Conservation (phyloP, 2,113 vertebrate genomes). For the Cairina moschata region DNA sequence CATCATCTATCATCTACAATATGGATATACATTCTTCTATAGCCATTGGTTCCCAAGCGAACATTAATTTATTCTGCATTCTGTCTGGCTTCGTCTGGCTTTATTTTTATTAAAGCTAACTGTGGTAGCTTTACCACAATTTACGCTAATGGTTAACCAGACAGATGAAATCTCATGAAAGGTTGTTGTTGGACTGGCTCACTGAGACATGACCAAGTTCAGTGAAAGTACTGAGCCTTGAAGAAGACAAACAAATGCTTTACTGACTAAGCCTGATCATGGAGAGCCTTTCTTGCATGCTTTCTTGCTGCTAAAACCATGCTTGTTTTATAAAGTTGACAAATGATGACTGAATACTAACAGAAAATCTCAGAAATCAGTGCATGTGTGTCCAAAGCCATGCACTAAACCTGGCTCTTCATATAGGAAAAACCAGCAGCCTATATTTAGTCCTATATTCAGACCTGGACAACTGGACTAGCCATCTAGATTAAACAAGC, state of each 20-base stretch:
- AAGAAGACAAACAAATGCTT: background rate
- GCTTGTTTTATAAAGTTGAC: background rate
- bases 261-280: background rate
- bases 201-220: background rate
- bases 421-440: background rate
- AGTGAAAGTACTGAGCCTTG: background rate
- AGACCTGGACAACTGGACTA: background rate
- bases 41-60: background rate
- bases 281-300: background rate
- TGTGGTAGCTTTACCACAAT: background rate
- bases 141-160: conserved; percentile 38
- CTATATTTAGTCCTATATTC: background rate
- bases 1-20: background rate
- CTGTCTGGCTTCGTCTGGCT: background rate
- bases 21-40: background rate
- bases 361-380: conserved; percentile 10
- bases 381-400: background rate
- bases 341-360: background rate
- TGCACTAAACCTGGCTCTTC: background rate
- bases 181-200: background rate
- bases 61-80: background rate
- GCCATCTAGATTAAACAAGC: background rate
- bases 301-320: background rate
- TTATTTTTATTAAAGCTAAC: conserved; percentile 7
- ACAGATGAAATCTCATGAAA: conserved; percentile 44